phyloP scores from a whole-genome alignment of 2,888 invertebrate species.

The Pachycephus smyrnensis region DNA sequence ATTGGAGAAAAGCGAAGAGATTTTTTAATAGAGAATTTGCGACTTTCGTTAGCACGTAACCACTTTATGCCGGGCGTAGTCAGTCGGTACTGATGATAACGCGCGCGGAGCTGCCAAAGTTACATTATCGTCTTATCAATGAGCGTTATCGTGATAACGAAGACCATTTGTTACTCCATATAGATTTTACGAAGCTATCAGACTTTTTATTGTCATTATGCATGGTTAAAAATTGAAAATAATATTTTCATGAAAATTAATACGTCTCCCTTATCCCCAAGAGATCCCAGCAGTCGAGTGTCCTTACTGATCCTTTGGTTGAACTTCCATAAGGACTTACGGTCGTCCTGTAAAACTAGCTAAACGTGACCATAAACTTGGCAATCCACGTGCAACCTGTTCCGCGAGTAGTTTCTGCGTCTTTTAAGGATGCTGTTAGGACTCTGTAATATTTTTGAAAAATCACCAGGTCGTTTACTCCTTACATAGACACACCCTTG shows the following conservation, averaged over 20 bases:
- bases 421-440: too few species aligned
- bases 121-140: constrained; percentile 30
- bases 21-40: too few species aligned
- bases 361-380: constrained; percentile 12
- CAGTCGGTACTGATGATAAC: too few species aligned
- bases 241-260: not conserved
- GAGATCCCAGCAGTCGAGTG: not conserved
- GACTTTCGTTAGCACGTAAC: too few species aligned
- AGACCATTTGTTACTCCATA: not conserved
- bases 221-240: too few species aligned
- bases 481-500: too few species aligned
- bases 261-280: not conserved
- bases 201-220: not conserved
- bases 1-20: too few species aligned
- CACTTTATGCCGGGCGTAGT: too few species aligned
- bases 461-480: too few species aligned
- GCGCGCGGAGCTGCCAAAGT: too few species aligned
- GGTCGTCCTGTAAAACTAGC: not conserved
- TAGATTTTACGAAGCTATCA: not conserved
- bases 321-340: not conserved
- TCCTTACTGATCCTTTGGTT: not conserved
- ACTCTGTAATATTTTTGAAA: too few species aligned
- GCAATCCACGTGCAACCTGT: constrained; percentile 11
- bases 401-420: constrained; percentile 7
- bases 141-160: constrained; percentile 33